Conservation (phyloP, 2,113 vertebrate species). For the Anarrhichthys ocellatus region DNA sequence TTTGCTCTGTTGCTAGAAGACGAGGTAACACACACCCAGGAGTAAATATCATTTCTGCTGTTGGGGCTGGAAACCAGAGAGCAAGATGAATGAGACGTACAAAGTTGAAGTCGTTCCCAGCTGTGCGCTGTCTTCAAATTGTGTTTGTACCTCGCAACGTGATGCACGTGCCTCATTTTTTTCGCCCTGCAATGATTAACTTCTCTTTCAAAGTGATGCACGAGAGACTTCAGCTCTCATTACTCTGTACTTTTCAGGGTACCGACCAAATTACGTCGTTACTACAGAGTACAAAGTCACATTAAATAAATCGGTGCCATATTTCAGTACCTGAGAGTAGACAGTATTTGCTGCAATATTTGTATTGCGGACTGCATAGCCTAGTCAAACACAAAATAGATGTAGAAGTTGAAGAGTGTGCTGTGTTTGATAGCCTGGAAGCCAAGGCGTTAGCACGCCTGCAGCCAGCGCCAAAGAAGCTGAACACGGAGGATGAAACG, state of each 20-base stretch:
- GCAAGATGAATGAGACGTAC: constrained; percentile 38
- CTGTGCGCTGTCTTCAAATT: constrained; percentile 30
- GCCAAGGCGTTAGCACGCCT: too few relatives aligned
- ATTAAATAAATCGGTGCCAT: not conserved
- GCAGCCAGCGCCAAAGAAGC: too few relatives aligned
- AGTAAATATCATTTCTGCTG: constrained; percentile 34
- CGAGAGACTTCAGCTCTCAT: constrained; percentile 20
- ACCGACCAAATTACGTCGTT: not conserved
- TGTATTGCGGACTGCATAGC: too few relatives aligned
- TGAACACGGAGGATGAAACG: too few relatives aligned
- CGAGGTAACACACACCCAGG: constrained; percentile 27
- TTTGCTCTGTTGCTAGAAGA: constrained; percentile 23
- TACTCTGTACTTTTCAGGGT: not conserved
- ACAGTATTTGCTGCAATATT: too few relatives aligned
- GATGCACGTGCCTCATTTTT: not conserved
- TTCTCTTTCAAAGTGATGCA: constrained; percentile 30
- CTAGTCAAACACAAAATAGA: too few relatives aligned
- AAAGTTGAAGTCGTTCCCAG: constrained; percentile 28
- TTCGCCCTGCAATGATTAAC: not conserved
- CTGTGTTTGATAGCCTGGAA: too few relatives aligned
- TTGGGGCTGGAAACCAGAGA: not conserved
- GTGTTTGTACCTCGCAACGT: constrained; percentile 32
- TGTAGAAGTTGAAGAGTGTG: too few relatives aligned
- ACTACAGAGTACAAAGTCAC: not conserved
- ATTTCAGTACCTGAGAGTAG: not conserved